Conservation (phyloP, 2,797 vertebrate species). For the Chrysolophus pictus region DNA sequence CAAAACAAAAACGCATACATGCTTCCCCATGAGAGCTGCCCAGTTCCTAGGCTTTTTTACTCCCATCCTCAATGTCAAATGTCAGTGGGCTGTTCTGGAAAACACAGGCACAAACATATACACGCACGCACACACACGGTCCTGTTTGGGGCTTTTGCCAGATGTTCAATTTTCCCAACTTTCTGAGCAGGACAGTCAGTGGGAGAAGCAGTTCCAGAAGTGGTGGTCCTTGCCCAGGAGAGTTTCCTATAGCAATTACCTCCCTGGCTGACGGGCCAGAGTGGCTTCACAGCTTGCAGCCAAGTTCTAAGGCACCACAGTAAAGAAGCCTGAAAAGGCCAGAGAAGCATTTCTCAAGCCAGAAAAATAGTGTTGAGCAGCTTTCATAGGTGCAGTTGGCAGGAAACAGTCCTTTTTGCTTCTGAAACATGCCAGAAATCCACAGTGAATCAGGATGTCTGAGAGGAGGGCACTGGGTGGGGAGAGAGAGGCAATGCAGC, state of each 20-base stretch:
- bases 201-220: conserved; percentile 32
- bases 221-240: conserved; percentile 13
- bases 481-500: conserved; percentile 51
- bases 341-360: conserved; percentile 52
- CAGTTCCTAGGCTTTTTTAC: not conserved
- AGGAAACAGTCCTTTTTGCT: conserved; percentile 57
- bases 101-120: conserved; percentile 32
- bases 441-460: conserved; percentile 56
- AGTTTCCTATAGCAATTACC: conserved; percentile 41
- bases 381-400: conserved; percentile 68
- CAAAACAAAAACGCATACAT: not conserved
- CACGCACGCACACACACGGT: not conserved
- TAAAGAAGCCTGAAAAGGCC: conserved; percentile 56
- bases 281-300: conserved; percentile 78
- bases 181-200: not conserved
- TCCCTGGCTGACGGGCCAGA: conserved; percentile 35
- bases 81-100: conserved; percentile 6
- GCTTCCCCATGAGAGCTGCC: conserved; percentile 34
- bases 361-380: conserved; percentile 52
- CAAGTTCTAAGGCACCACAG: conserved; percentile 73
- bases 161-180: not conserved
- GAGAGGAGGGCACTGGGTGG: not conserved
- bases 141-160: not conserved
- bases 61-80: not conserved
- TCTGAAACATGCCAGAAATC: conserved; percentile 59